phyloP scores from a whole-genome alignment of 1,140 invertebrate species.

The Monochamus saltuarius region DNA sequence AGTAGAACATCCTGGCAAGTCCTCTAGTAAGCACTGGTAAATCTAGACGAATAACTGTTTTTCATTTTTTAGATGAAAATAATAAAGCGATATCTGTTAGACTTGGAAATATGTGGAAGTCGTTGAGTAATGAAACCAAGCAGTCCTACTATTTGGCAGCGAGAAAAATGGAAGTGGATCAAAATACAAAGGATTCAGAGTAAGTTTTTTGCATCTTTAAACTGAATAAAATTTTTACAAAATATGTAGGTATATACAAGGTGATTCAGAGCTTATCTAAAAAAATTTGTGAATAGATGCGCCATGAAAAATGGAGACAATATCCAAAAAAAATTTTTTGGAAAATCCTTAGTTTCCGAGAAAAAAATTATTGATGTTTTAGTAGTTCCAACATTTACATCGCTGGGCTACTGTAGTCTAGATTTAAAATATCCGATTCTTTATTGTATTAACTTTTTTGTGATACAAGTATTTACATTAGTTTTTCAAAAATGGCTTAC shows the following conservation, averaged over 20 bases:
- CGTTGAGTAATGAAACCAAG: constrained; percentile 51
- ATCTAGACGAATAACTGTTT: constrained; percentile 6
- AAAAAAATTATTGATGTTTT: no score
- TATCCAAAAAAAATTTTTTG: no score
- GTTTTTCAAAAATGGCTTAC: no score
- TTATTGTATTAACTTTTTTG: no score
- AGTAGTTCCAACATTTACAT: no score
- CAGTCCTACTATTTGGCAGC: constrained; percentile 53
- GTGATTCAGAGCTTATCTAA: background rate
- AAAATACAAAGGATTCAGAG: background rate
- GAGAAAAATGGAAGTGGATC: constrained; percentile 1
- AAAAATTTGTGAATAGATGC: background rate
- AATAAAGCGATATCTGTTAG: constrained; percentile 58
- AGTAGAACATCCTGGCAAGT: constrained; percentile 51
- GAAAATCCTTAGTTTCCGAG: no score
- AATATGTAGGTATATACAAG: background rate
- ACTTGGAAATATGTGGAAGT: constrained; percentile 57
- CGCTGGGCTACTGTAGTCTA: no score
- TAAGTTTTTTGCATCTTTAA: no score
- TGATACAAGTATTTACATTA: no score
- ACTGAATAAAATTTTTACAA: no score
- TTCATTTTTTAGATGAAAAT: constrained; percentile 46
- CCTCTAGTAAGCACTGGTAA: background rate
- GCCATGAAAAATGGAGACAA: background rate
- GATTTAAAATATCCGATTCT: no score